Evolutionary conservation across 2,888 invertebrate genomes (phyloP).

Genomic region (Achlya flavicornis): DNA sequence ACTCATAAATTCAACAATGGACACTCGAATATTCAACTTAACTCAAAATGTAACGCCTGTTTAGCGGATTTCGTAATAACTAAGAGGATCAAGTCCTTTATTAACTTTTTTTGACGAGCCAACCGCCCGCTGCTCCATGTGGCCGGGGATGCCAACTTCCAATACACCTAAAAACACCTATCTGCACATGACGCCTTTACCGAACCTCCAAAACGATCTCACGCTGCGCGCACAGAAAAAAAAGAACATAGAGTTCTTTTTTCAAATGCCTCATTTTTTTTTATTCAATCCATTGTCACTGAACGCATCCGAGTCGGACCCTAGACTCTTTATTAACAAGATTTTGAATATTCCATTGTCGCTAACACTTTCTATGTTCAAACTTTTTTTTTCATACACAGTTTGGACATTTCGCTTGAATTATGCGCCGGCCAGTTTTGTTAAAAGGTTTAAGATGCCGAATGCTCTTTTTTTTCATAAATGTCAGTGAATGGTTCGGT

Average conservation of each 20-base stretch:
- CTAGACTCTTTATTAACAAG: conserved; percentile 81
- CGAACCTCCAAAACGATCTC: conserved; percentile 80
- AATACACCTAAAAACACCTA: conserved; percentile 50
- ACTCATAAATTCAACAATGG: conserved; percentile 3
- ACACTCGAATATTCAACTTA: not conserved
- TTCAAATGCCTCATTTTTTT: conserved; percentile 65
- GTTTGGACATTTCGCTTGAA: conserved; percentile 84
- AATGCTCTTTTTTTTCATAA: conserved; percentile 72
- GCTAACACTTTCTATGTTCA: conserved; percentile 82
- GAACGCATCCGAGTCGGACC: conserved; percentile 55
- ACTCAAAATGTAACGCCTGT: conserved; percentile 8
- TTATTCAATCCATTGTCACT: conserved; percentile 54
- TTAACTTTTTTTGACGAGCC: conserved; percentile 9
- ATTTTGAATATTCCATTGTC: conserved; percentile 82
- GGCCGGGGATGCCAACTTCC: conserved; percentile 30
- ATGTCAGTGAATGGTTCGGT: conserved; percentile 71
- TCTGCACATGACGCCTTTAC: conserved; percentile 76
- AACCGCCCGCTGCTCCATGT: conserved; percentile 42
- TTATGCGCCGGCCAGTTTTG: conserved; percentile 80
- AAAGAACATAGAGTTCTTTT: conserved; percentile 41
- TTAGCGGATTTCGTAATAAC: conserved; percentile 7
- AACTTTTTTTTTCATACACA: conserved; percentile 59
- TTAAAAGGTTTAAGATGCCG: conserved; percentile 76
- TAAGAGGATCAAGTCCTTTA: not conserved
- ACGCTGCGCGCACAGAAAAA: conserved; percentile 74